Evolutionary conservation across 2,888 invertebrate genomes (phyloP).

Genomic region (Piscicola geometra): DNA sequence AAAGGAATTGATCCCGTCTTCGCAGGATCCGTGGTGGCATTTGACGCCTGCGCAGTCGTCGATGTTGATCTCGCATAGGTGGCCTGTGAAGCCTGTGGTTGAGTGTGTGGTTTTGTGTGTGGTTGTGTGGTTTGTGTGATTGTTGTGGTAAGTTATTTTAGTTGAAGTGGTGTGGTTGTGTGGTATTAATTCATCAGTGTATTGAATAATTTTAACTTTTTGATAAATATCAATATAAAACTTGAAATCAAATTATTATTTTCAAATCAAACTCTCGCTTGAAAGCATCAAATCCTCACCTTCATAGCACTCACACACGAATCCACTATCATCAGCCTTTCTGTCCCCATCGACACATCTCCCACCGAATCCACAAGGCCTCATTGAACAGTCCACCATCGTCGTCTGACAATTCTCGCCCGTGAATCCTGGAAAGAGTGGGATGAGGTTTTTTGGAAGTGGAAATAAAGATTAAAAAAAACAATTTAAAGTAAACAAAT

Average conservation of each 20-base stretch:
- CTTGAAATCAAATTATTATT: too few relatives aligned
- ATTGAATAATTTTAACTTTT: too few relatives aligned
- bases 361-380: constrained; percentile 2
- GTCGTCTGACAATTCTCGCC: not conserved
- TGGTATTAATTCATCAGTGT: too few relatives aligned
- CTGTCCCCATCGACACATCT: not conserved
- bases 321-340: not conserved
- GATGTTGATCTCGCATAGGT: constrained; percentile 10
- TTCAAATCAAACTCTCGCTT: too few relatives aligned
- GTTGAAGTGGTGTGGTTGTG: too few relatives aligned
- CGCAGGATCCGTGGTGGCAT: not conserved
- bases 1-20: not conserved
- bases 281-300: too few relatives aligned
- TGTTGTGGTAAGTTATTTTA: too few relatives aligned
- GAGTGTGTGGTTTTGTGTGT: too few relatives aligned
- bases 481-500: too few relatives aligned
- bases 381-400: not conserved
- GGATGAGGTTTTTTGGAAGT: not conserved
- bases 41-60: not conserved
- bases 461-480: too few relatives aligned
- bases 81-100: constrained; percentile 1
- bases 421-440: not conserved
- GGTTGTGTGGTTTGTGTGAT: too few relatives aligned
- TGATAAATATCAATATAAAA: too few relatives aligned
- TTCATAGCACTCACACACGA: not conserved